Evolutionary conservation across 1,140 invertebrate species (phyloP), one percentile per base, ranked within the genome.

Genomic region (Drosophila biarmipes): DNA sequence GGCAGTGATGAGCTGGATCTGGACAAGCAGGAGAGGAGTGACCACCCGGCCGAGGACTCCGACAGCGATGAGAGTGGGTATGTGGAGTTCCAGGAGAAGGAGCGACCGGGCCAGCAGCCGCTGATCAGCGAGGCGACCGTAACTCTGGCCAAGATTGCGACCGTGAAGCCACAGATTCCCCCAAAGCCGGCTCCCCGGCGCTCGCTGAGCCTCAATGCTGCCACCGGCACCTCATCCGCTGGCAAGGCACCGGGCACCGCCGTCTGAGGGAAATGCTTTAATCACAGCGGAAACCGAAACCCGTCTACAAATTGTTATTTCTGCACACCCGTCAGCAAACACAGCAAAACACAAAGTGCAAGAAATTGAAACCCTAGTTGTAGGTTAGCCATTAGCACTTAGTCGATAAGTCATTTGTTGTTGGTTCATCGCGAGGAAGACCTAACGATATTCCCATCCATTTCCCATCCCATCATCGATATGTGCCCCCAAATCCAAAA

Each of bases 61-160:
- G 91, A 92, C 73, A 94, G 93, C 78, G 93, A 94, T 73, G 93
- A 94, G 68, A 93, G 93, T 59, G 93, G 93, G 29, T 94, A 94
- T 78, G 94, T 94, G 21, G 93, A 94, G 76, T 92, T 80, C 67
- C 91, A 92, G 66, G 91, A 91, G 43, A 78, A 89, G 61, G 80
- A 84, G 48, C 78, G 73, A 14, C 48, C 27, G 37, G 59, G 27
- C 29, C 68, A 54, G 66, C 52, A 27, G 52, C 37, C 38, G 24
- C 56, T 49, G 0, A 52, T 53, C 8, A 68, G 57, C 43, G 54
- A 48, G 11, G 45, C 45, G 6, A 57, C 14, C 15, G 24, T 54
- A 11, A 45, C 63, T n/a, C 24, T 43, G 24, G 43, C 66, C 21
- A 69, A 69, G 64, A 55, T 31, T 6, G 61, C 54, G 7, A 6